phyloP scores from a whole-genome alignment of 2,797 vertebrate species.

The Sebastes variabilis region DNA sequence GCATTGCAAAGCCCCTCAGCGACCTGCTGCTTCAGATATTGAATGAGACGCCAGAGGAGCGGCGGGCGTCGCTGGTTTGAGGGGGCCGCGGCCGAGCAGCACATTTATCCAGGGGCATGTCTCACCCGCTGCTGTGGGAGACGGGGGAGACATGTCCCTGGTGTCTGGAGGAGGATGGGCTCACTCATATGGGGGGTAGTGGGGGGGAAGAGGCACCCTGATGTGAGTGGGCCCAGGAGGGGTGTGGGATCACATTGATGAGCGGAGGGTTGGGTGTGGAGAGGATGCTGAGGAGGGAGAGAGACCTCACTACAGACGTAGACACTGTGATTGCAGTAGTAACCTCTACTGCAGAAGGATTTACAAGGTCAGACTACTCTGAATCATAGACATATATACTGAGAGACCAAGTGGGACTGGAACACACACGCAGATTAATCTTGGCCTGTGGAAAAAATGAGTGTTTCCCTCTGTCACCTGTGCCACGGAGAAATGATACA shows the following conservation, averaged over 20 bases:
- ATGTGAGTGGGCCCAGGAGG: slow-evolving; percentile 39
- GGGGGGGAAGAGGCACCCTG: slow-evolving; percentile 7
- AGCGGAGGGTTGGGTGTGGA: slow-evolving; percentile 26
- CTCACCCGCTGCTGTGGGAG: slow-evolving; percentile 40
- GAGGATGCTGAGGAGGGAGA: slow-evolving; percentile 46
- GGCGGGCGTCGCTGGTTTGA: slow-evolving; percentile 92
- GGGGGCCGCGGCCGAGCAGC: not conserved
- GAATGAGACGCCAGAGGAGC: slow-evolving; percentile 95
- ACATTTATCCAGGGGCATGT: slow-evolving; percentile 52
- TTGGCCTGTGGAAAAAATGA: slow-evolving; percentile 1
- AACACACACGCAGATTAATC: slow-evolving; percentile 12
- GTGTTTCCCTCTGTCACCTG: not conserved
- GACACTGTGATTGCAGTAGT: slow-evolving; percentile 55
- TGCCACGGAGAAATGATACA: not conserved
- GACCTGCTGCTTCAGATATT: slow-evolving; percentile 97
- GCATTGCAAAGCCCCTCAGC: slow-evolving; percentile 91
- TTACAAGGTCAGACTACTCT: slow-evolving; percentile 29
- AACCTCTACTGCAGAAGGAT: slow-evolving; percentile 35
- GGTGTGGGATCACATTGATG: slow-evolving; percentile 43
- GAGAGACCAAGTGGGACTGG: slow-evolving; percentile 25
- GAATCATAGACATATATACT: slow-evolving; percentile 33
- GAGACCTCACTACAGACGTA: slow-evolving; percentile 50
- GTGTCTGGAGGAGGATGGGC: slow-evolving; percentile 44
- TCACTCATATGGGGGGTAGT: slow-evolving; percentile 4
- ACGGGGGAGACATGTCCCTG: slow-evolving; percentile 59